Base-by-base conservation (phyloP, 2,797 vertebrate genomes). In the Xerus rutilus region DNA sequence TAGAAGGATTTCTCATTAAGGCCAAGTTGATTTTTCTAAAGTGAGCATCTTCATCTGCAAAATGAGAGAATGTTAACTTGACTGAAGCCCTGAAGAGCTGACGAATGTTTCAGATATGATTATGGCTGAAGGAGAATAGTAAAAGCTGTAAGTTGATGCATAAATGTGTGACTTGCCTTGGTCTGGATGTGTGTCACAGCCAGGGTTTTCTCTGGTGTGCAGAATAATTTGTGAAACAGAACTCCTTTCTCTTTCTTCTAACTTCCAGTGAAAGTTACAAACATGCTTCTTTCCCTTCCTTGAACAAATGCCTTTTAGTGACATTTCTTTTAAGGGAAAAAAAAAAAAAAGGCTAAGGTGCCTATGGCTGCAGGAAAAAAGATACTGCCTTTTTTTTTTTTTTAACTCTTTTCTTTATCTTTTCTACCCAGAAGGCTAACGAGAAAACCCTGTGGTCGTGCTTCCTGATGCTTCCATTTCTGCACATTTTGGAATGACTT, bases 381-480 rank as follows among this genome's bases (percentile, higher is more conserved):
- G 94, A 94, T 86, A 90, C 15, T 39, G 39, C 78, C 65, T 25
- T 49, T 30, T 64, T 28, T 28, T 9, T 62, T 62, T 45, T 54
- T 62, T 39, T 35, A 25, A 8, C 84, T 92, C 62, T 78, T 92
- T 69, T 94, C 85, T 82, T 97, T 97, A 97, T 98, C 96, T 97
- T 88, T 94, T 87, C 32, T 73, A 92, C 84, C 49, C 96, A 97
- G 89, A 94, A 96, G 87, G 49, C 95, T 94, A 83, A 95, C 0
- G 0, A 97, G 73, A 94, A 95, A 94, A 47, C 15, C 0, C 5
- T 59, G 11, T 2, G 28, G 28, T 86, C 25, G 30, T 94, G 86
- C 95, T 65, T 95, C 32, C 17, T 89, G 93, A 72, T 86, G 78
- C 74, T 92, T 94, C 93, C 87, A 45, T 90, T 92, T 92, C 92